Conservation (phyloP, 2,113 vertebrate genomes). For the Atractosteus spatula region DNA sequence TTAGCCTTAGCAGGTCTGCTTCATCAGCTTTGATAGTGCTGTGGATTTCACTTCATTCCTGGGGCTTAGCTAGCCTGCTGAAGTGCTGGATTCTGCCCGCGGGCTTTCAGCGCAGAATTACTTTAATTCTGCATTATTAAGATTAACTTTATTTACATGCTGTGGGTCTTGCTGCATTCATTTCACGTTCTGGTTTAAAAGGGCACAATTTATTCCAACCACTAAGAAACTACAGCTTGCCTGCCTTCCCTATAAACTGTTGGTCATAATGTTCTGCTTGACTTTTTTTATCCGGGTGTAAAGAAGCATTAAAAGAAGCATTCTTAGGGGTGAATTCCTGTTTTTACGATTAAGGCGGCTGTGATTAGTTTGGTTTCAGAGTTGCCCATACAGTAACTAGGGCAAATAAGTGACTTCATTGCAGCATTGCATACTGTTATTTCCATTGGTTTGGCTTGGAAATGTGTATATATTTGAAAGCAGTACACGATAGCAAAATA, state of each 20-base stretch:
- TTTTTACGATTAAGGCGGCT: slow-evolving; percentile 21
- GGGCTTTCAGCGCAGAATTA: neutral
- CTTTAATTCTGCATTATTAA: neutral
- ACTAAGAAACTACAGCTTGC: neutral
- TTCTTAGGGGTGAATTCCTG: slow-evolving; percentile 25
- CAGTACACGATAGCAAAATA: no score
- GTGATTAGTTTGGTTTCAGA: slow-evolving; percentile 20
- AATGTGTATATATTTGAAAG: no score
- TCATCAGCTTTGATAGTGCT: neutral
- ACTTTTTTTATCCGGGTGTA: neutral
- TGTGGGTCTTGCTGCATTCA: neutral
- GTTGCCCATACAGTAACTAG: neutral
- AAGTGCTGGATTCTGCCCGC: neutral
- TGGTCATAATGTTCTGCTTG: neutral
- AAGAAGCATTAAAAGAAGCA: neutral
- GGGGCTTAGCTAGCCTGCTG: neutral
- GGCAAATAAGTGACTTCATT: neutral
- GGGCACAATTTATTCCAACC: no score
- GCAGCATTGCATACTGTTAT: no score
- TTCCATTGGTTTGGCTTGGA: no score
- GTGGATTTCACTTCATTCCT: neutral
- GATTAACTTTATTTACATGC: no score
- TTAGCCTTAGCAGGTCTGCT: neutral
- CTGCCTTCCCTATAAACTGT: neutral
- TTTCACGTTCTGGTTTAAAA: no score